Conservation (phyloP, 2,113 vertebrate genomes). For the Otis tarda region DNA sequence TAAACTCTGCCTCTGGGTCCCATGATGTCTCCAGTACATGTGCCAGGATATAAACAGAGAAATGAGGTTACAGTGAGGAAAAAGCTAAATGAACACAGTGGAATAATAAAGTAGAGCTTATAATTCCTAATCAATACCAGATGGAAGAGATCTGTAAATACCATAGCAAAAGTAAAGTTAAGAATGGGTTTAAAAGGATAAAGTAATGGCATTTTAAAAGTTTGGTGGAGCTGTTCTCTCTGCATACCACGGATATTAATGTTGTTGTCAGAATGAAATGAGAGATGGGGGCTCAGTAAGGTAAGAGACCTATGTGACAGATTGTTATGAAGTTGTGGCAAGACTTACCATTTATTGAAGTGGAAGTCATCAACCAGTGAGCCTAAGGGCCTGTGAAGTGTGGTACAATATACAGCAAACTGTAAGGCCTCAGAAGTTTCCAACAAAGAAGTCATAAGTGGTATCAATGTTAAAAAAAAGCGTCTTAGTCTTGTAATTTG, state of each 20-base stretch:
- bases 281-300: neutral
- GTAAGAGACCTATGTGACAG: neutral
- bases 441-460: neutral
- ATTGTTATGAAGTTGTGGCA: neutral
- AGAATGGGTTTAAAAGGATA: conserved; percentile 9
- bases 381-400: neutral
- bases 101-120: neutral
- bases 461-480: neutral
- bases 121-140: conserved; percentile 22
- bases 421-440: neutral
- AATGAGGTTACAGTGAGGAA: neutral
- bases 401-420: neutral
- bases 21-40: neutral
- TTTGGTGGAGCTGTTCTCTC: neutral
- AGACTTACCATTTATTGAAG: neutral
- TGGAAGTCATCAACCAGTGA: neutral
- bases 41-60: neutral
- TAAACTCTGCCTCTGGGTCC: neutral
- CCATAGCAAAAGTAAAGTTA: neutral
- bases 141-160: conserved; percentile 30
- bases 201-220: neutral
- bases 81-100: neutral
- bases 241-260: neutral
- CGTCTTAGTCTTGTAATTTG: neutral
- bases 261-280: neutral